phyloP scores from a whole-genome alignment of 2,113 vertebrate genomes.

The Elachura formosa region DNA sequence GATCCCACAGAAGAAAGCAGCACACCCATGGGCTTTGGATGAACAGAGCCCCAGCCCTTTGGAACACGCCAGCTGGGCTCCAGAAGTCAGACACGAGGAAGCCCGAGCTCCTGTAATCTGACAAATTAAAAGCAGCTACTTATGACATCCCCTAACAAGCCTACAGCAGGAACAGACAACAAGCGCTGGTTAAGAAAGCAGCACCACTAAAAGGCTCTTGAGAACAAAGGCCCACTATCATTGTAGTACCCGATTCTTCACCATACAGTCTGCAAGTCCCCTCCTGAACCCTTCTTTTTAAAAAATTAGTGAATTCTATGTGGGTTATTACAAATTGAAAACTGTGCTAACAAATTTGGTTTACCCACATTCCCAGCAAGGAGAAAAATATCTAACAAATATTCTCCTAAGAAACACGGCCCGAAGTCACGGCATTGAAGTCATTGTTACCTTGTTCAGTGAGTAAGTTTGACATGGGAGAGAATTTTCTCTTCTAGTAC shows the following conservation, averaged over 20 bases:
- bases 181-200: background rate
- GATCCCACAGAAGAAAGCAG: background rate
- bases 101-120: background rate
- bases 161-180: background rate
- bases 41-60: background rate
- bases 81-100: background rate
- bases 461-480: background rate
- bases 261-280: background rate
- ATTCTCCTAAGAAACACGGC: background rate
- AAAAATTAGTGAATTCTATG: background rate
- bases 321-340: background rate
- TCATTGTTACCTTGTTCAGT: background rate
- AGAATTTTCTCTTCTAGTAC: background rate
- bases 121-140: accelerated
- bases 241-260: background rate
- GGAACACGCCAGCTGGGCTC: background rate
- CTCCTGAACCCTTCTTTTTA: background rate
- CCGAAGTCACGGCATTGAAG: background rate
- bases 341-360: background rate
- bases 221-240: background rate
- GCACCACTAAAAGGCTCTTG: background rate
- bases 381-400: background rate
- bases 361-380: background rate
- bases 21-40: background rate
- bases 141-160: background rate